Conservation (phyloP, 2,797 vertebrate species). For the Lepidocolaptes lacrymiger region DNA sequence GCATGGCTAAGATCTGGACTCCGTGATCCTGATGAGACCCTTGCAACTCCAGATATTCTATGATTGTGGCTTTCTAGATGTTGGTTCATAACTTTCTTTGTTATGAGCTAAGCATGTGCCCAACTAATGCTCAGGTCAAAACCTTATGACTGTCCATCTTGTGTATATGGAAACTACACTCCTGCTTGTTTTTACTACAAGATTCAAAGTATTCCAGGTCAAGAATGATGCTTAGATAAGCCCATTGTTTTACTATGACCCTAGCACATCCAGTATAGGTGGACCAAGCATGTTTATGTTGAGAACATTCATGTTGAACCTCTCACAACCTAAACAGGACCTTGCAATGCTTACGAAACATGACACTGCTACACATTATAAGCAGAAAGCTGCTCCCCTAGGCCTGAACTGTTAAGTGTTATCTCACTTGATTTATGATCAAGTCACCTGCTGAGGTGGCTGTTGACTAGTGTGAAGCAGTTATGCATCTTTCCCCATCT, state of each 20-base stretch:
- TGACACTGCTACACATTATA: not conserved
- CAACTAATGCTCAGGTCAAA: not conserved
- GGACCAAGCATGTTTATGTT: not conserved
- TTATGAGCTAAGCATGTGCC: not conserved
- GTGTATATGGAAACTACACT: not conserved
- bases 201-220: not conserved
- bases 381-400: not conserved
- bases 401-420: not conserved
- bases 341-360: not conserved
- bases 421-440: not conserved
- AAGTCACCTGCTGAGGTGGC: not conserved
- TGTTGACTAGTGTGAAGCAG: not conserved
- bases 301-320: not conserved
- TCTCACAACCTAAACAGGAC: not conserved
- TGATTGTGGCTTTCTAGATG: not conserved
- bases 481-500: not conserved
- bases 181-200: not conserved
- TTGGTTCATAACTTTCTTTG: not conserved
- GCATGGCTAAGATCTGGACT: not conserved
- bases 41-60: not conserved
- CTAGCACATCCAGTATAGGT: not conserved
- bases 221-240: not conserved
- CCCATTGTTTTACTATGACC: not conserved
- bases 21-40: not conserved
- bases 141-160: not conserved